phyloP scores from a whole-genome alignment of 23 tunicate species.

The Ascidia mentula region DNA sequence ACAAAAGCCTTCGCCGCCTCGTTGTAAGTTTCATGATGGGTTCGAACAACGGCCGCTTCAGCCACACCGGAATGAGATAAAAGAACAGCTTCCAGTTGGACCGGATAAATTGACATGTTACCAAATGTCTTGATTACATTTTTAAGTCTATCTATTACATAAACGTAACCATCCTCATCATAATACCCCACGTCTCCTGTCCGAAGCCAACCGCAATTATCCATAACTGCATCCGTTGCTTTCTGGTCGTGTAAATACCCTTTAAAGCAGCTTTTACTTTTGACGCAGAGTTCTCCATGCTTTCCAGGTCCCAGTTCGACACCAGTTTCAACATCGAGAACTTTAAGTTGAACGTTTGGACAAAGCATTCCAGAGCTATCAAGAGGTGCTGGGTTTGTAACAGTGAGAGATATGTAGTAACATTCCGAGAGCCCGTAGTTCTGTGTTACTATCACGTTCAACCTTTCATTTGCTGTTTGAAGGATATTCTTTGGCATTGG shows the following conservation, averaged over 20 bases:
- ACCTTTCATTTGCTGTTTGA: background rate
- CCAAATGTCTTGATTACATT: background rate
- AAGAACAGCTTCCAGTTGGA: background rate
- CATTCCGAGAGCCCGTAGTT: background rate
- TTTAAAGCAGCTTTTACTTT: background rate
- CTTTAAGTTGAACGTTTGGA: constrained; percentile 1
- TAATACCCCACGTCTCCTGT: background rate
- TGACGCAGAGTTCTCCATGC: background rate
- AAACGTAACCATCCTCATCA: background rate
- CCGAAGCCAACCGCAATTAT: background rate
- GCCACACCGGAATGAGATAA: background rate
- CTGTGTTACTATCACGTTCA: background rate
- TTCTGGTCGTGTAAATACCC: too few relatives aligned
- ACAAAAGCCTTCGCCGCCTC: background rate
- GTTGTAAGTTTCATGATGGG: background rate
- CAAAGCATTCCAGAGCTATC: background rate
- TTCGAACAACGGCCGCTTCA: too few relatives aligned
- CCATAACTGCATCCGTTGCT: background rate
- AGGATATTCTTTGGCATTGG: background rate
- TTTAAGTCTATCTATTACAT: background rate
- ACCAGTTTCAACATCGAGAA: background rate
- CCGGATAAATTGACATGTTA: background rate
- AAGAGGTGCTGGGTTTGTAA: background rate
- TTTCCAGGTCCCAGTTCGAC: background rate
- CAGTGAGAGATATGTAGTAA: background rate